A percentile compares a stretch with the other conserved stretches of the same genome.
Evolutionary conservation across 1,140 invertebrate genomes (phyloP).

Genomic region (Ceratina australensis): DNA sequence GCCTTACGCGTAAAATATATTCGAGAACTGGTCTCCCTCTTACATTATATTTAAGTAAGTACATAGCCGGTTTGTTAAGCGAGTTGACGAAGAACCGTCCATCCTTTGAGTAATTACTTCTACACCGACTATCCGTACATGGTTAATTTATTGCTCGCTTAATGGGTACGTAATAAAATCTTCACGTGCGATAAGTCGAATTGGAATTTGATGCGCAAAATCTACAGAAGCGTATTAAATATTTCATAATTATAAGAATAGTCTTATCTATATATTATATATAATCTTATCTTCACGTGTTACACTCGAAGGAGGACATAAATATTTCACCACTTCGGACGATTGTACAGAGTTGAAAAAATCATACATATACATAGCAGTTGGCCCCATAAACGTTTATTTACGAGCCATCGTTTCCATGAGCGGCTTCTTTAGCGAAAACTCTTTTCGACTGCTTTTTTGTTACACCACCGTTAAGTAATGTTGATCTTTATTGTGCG

Average conservation of each 20-base stretch:
- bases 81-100: conserved; percentile 46
- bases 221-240: too few relatives aligned
- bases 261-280: too few relatives aligned
- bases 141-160: too few relatives aligned
- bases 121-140: background rate
- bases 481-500: conserved; percentile 44
- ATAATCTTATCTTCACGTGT: too few relatives aligned
- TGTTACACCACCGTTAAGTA: conserved; percentile 36
- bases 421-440: background rate
- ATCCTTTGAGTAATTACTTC: conserved; percentile 21
- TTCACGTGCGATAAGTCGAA: too few relatives aligned
- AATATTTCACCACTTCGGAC: background rate
- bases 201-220: too few relatives aligned
- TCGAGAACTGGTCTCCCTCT: conserved; percentile 72
- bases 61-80: conserved; percentile 61
- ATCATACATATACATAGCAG: background rate
- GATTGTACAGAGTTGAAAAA: background rate
- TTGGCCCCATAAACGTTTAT: background rate
- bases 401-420: background rate
- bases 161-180: too few relatives aligned
- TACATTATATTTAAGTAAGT: conserved; percentile 45
- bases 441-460: background rate
- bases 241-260: too few relatives aligned
- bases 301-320: background rate
- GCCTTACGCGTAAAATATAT: conserved; percentile 80